Evolutionary conservation across 2,113 vertebrate genomes (phyloP).

Genomic region (Erinaceus europaeus): DNA sequence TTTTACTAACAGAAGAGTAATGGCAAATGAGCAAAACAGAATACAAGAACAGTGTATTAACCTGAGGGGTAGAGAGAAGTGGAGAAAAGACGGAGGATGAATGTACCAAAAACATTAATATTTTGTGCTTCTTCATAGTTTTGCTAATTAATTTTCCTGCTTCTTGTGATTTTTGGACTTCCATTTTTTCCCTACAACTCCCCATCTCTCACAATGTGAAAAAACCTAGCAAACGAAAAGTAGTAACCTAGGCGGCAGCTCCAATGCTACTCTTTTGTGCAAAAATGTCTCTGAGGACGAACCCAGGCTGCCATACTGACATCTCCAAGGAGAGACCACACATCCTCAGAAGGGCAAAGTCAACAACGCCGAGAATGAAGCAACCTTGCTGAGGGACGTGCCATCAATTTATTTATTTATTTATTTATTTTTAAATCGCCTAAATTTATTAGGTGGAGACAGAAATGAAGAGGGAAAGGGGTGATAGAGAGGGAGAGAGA

Average conservation of each 20-base stretch:
- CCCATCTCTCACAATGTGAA: background rate
- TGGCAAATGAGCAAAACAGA: background rate
- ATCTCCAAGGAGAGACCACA: background rate
- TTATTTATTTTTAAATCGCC: no score
- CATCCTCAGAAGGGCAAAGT: background rate
- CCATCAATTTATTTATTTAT: no score
- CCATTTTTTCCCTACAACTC: background rate
- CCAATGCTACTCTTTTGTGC: no score
- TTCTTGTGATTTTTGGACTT: background rate
- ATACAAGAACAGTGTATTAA: background rate
- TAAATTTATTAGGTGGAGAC: no score
- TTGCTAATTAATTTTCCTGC: background rate
- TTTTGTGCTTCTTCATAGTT: background rate
- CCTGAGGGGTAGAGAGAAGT: background rate
- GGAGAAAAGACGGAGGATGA: background rate
- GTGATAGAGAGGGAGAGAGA: no score
- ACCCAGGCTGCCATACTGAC: background rate
- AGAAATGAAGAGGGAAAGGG: no score
- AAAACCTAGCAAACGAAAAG: slow-evolving; percentile 14
- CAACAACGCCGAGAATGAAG: background rate
- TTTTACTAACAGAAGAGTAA: slow-evolving; percentile 15
- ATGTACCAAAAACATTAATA: background rate
- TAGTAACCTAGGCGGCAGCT: no score
- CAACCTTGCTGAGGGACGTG: background rate
- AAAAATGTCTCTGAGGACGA: background rate